Base-by-base conservation (phyloP, 2,888 invertebrate genomes). In the Antitype chi region DNA sequence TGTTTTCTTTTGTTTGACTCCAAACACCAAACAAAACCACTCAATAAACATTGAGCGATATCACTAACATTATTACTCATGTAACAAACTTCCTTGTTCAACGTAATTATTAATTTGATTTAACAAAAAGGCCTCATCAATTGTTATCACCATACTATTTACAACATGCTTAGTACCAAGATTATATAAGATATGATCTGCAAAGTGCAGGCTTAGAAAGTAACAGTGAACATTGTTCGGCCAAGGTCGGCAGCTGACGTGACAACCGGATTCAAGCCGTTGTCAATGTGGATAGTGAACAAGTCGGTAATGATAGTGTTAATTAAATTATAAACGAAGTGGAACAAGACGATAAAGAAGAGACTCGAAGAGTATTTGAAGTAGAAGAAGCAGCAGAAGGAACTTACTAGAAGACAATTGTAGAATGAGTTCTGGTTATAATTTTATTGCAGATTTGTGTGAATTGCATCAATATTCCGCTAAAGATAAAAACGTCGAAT, bases 201-300 rank as follows among this genome's bases (percentile, higher is more conserved):
- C 76, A 71, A 79, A 70, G 74, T 84, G 78, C 68, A 80, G 80
- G 80, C 85, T 85, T 88, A 90, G 90, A 90, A 90, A 90, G 91
- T 84, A 82, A 86, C 87, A 84, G 87, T 81, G 62, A 76, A 74
- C 78, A 87, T 84, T 87, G 84, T 87, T 80, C 66, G 74, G 43
- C 75, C 89, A 90, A 90, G 90, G 90, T 82, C 87, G 67, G 23
- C 72, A 64, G 74, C 81, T 89, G 86, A 87, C 87, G 80, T 82
- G 83, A 79, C 68, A 87, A 84, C 89, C 90, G 90, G 91, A 90
- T 89, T 80, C 73, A 82, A 76, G 78, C 82, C 85, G 77, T 80
- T 86, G 78, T 77, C 74, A 78, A 76, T 70, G 74, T 60, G 74
- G 75, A 69, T 74, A 76, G 64, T 43, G 69, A 69, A 74, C 73